Evolutionary conservation across 2,113 vertebrate genomes (phyloP).

Genomic region (Psophia crepitans): DNA sequence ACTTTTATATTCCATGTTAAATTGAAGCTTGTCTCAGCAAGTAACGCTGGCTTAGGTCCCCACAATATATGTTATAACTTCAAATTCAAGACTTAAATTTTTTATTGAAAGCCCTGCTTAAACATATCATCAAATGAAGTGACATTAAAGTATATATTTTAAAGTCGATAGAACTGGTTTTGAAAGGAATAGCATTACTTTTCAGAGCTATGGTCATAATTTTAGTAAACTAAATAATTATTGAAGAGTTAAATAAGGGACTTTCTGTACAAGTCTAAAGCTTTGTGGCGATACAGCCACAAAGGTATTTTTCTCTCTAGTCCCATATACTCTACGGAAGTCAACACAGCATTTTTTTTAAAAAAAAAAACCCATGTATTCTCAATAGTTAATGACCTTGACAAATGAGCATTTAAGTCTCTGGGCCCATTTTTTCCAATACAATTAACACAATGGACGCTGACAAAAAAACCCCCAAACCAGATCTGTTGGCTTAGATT

Average conservation of each 20-base stretch:
- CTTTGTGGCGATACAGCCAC: background rate
- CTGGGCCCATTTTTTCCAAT: background rate
- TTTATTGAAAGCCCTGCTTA: background rate
- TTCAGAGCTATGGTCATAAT: background rate
- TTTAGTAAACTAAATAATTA: background rate
- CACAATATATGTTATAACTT: background rate
- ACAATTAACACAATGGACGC: background rate
- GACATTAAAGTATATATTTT: background rate
- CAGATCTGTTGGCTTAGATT: background rate
- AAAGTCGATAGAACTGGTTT: background rate
- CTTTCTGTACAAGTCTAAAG: rapidly evolving
- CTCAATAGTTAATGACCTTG: background rate
- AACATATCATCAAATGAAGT: background rate
- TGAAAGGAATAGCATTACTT: background rate
- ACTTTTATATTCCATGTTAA: background rate
- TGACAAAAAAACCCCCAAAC: background rate
- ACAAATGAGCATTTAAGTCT: background rate
- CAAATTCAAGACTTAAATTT: background rate
- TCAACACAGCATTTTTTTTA: background rate
- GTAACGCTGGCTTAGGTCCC: background rate
- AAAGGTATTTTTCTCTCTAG: background rate
- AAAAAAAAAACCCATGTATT: background rate
- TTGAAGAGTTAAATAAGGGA: background rate
- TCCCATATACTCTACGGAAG: background rate
- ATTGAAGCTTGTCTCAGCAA: background rate